phyloP scores from a whole-genome alignment of 2,113 vertebrate genomes.

The Limanda limanda region DNA sequence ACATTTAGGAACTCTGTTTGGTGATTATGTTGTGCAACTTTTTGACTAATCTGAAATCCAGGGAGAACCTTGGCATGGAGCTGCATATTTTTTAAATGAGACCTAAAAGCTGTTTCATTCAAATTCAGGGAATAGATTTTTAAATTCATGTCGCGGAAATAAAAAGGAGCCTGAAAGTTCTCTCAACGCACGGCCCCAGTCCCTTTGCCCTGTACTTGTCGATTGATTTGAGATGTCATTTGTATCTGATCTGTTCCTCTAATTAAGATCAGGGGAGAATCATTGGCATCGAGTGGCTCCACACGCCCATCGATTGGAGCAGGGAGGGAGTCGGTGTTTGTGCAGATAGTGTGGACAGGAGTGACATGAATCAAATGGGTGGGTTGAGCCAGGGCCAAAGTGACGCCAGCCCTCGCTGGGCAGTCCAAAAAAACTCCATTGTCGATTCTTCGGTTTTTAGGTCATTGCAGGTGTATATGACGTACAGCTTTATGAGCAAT shows the following conservation, averaged over 20 bases:
- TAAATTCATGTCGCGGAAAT: conserved; percentile 11
- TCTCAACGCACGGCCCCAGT: conserved; percentile 83
- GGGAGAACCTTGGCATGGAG: conserved; percentile 68
- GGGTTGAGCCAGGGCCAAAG: conserved; percentile 1
- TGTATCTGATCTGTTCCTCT: conserved; percentile 97
- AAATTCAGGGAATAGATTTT: conserved; percentile 39
- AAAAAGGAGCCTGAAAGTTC: conserved; percentile 77
- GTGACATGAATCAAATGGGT: conserved; percentile 45
- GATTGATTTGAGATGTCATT: conserved; percentile 95
- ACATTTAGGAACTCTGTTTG: conserved; percentile 43
- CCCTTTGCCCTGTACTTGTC: conserved; percentile 77
- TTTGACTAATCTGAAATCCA: conserved; percentile 70
- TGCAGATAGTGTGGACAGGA: conserved; percentile 78
- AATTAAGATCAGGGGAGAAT: conserved; percentile 98
- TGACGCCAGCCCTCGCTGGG: not conserved
- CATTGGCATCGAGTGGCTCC: conserved; percentile 94
- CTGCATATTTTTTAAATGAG: conserved; percentile 33
- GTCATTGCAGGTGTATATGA: not conserved
- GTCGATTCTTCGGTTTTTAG: not conserved
- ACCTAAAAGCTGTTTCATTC: conserved; percentile 69
- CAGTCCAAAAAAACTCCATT: not conserved
- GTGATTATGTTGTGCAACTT: conserved; percentile 70
- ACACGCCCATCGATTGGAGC: conserved; percentile 90
- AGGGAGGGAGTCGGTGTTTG: conserved; percentile 86
- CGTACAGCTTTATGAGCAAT: not conserved